Evolutionary conservation across 2,888 invertebrate genomes (phyloP), one percentile per base, ranked within the genome.

Genomic region (Loripinus fragilis): DNA sequence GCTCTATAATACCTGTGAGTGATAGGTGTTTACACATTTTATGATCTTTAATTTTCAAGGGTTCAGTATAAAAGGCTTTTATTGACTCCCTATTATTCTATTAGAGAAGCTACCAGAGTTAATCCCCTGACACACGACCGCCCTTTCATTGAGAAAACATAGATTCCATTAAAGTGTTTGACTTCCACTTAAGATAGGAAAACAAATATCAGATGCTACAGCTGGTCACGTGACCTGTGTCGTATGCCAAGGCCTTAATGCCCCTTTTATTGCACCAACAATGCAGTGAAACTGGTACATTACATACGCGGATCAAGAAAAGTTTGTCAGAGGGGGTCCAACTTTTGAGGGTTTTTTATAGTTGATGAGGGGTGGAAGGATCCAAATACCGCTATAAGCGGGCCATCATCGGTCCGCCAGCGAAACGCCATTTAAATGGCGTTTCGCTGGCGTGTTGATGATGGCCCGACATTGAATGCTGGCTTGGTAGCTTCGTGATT

Each of bases 31-130:
- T 60, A 60, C 33, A 10, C 33, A 33, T 60, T 20, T 60, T 10
- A 60, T 60, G 60, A 60, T 60, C 60, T 33, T 28, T 60, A 60
- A 60, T 60, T 60, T 60, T 60, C 60, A 60, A 60, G 60, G 60
- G 60, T 60, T 33, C 33, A 33, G 12, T 33, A 33, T 60, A 60
- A 60, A 60, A 60, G 30, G 60, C 60, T 33, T 60, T 60, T 60
- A 33, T 60, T 60, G 60, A 60, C 60, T 60, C 33, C 60, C 60
- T 60, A 17, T 60, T 60, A 60, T 60, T 60, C 60, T 60, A 60
- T 60, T 60, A 60, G 28, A 60, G 60, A 20, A 60, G 28, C 60
- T 33, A 28, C 30, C 60, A 33, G 12, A 17, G 10, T 20, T 60
- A 60, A 60, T 60, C 60, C 60, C 60, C n/a, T 33, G 60, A 60